Evolutionary conservation across 2,888 invertebrate genomes (phyloP), one percentile per base, ranked within the genome.

Genomic region (Dynastes grantii): DNA sequence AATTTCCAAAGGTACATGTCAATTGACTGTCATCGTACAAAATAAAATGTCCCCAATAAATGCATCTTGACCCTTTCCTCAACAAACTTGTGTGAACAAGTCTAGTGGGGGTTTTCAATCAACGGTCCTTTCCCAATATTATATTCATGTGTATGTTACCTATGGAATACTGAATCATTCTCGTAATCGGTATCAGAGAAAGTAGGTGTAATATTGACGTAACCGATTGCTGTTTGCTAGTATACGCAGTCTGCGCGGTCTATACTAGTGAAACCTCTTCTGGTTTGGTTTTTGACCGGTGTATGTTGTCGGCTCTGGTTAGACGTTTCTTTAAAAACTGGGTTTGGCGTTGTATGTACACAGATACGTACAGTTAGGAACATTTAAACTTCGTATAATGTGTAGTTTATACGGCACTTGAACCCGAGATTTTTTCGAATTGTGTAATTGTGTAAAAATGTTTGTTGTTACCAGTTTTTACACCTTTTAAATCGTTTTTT

Each of bases 131-230:
- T 55, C 37, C 37, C 55, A 76, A 32, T 29, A 49, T 49, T 65
- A 49, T 55, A 45, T 45, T 45, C 11, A 8, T 45, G 45, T 45
- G 2, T 45, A 11, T 11, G 45, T 45, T 37, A 45, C 11, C 45
- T 45, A 45, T 1, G 11, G 55, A 27, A 22, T 58, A 67, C 51
- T 76, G 67, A 67, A 51, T 76, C 73, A 75, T 75, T 45, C 73
- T 75, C 70, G 79, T 77, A 77, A 77, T 79, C 77, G 73, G 79
- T 79, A 80, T 79, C 67, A 78, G 82, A 83, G 83, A 83, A 83
- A 83, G 83, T 83, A 82, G 83, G 83, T 82, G 82, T 83, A 83
- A 82, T 80, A 76, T 82, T 83, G 83, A 83, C 82, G 83, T 82
- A 83, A 83, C 81, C 68, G 79, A 55, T 76, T 70, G 76, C 78